These are phyloP conservation scores for Odontamblyopus rebecca DNA, from an alignment of 2,797 vertebrate genomes.

Conservation along the genomic window DNA sequence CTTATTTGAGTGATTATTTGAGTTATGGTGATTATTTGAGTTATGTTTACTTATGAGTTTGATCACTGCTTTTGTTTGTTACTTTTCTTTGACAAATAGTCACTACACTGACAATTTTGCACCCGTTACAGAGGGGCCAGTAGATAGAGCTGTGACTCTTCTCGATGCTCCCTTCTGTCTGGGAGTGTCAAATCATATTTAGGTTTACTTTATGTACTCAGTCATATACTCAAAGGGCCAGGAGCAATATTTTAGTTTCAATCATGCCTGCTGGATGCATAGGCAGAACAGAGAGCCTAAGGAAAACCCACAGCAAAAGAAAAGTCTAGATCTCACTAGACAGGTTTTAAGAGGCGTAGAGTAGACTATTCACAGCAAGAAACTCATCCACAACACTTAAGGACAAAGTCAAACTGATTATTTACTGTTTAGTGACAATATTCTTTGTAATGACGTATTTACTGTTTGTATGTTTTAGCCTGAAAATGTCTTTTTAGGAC, in stretches of 20 bases:
- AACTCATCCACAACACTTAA: conserved; percentile 88
- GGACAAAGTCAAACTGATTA: conserved; percentile 67
- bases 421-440: background rate
- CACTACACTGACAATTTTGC: no score
- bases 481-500: conserved; percentile 83
- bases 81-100: no score
- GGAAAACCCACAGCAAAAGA: conserved; percentile 7
- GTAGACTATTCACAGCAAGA: conserved; percentile 76
- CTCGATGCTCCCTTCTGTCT: background rate
- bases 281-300: accelerated
- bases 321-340: conserved; percentile 62
- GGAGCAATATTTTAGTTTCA: no score
- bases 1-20: no score
- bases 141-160: background rate
- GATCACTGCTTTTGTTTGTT: no score
- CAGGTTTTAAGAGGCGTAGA: conserved; percentile 81
- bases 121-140: no score
- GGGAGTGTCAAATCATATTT: background rate
- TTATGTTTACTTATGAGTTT: no score
- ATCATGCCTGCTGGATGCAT: conserved; percentile 69
- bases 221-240: no score
- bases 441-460: background rate
- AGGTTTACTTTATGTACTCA: no score
- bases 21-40: no score
- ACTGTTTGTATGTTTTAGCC: conserved; percentile 68